Percentiles rank a stretch among this genome's conserved stretches.
These are phyloP conservation scores for Eleutherodactylus coqui DNA, from an alignment of 2,797 vertebrate species.

Conservation along the genomic window DNA sequence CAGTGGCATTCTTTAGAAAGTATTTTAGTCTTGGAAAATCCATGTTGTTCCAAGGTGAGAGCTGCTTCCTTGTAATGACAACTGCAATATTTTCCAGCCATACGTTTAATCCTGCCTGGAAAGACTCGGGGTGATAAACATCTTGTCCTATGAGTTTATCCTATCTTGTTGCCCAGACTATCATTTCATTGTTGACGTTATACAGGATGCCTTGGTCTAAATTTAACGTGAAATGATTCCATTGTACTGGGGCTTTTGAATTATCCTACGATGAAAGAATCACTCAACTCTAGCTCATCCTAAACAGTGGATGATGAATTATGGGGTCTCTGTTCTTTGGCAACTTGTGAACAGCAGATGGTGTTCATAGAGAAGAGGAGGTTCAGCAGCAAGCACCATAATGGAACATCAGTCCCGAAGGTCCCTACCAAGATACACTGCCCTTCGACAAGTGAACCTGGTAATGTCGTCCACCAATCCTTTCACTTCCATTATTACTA, in stretches of 20 bases:
- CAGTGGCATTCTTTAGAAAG: background rate
- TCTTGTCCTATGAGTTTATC: slow-evolving; percentile 40
- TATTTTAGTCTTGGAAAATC: background rate
- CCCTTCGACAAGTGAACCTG: background rate
- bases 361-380: background rate
- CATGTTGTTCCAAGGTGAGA: background rate
- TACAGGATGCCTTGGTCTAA: background rate
- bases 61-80: background rate
- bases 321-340: background rate
- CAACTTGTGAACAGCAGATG: background rate
- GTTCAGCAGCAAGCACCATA: background rate
- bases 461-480: no score
- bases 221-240: slow-evolving; percentile 25
- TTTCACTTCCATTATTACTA: background rate
- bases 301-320: background rate
- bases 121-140: slow-evolving; percentile 41
- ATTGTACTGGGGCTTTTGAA: background rate
- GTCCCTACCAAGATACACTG: background rate
- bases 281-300: background rate
- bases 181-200: slow-evolving; percentile 23
- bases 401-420: background rate
- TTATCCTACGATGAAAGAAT: background rate
- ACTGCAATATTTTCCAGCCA: slow-evolving; percentile 30
- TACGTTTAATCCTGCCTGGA: slow-evolving; percentile 45
- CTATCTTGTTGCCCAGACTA: slow-evolving; percentile 5